These are phyloP conservation scores for Phorcus lineatus DNA, from an alignment of 2,888 invertebrate species.

Conservation along the genomic window DNA sequence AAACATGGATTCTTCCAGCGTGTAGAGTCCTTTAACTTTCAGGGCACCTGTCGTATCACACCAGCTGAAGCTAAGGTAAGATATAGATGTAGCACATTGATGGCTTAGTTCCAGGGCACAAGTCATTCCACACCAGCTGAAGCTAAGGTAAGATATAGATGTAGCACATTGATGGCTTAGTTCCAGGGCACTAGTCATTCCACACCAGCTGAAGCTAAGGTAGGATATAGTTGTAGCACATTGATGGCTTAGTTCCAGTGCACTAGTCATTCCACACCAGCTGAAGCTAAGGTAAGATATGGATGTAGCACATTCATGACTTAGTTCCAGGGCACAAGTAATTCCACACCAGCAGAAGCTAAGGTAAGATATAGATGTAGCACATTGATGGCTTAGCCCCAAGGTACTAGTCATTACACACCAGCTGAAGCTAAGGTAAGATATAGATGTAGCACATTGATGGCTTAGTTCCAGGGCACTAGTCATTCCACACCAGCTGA, in stretches of 20 bases:
- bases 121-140: slow-evolving; percentile 74
- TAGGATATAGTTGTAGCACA: slow-evolving; percentile 40
- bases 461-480: slow-evolving; percentile 76
- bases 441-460: too few relatives aligned
- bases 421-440: slow-evolving; percentile 73
- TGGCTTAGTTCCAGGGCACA: slow-evolving; percentile 76
- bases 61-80: slow-evolving; percentile 73
- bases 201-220: slow-evolving; percentile 74
- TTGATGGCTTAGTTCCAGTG: too few relatives aligned
- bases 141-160: slow-evolving; percentile 64
- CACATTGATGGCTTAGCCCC: too few relatives aligned
- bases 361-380: slow-evolving; percentile 61
- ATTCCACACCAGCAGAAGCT: slow-evolving; percentile 73
- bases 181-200: slow-evolving; percentile 76
- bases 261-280: slow-evolving; percentile 74
- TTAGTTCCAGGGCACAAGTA: slow-evolving; percentile 76
- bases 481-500: slow-evolving; percentile 74
- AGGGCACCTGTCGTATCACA: slow-evolving; percentile 75
- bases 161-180: too few relatives aligned
- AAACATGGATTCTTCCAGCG: slow-evolving; percentile 73
- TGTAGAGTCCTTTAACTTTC: slow-evolving; percentile 75
- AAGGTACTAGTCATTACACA: slow-evolving; percentile 74
- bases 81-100: too few relatives aligned
- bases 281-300: slow-evolving; percentile 69
- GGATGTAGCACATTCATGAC: too few relatives aligned